These are phyloP conservation scores for Cryptus armator DNA, from an alignment of 2,888 invertebrate species.

Conservation along the genomic window DNA sequence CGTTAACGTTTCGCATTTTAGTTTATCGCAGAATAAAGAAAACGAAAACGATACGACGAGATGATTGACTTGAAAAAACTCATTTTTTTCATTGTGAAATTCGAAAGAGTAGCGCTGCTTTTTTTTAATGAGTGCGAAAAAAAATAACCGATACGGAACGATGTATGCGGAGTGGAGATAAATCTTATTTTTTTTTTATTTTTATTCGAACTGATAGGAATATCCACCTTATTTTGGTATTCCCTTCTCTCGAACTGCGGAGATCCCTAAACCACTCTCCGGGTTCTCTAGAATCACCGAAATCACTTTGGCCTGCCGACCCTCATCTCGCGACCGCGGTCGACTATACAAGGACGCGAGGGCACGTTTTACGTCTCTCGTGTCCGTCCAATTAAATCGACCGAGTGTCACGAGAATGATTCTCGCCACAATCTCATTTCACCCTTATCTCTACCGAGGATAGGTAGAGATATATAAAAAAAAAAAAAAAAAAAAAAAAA, in stretches of 20 bases:
- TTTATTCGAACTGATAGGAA: neutral
- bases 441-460: conserved; percentile 13
- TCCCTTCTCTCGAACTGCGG: neutral
- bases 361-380: neutral
- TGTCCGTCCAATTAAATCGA: conserved; percentile 40
- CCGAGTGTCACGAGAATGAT: conserved; percentile 38
- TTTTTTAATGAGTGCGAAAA: neutral
- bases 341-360: neutral
- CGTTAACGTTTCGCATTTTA: neutral
- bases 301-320: conserved; percentile 16
- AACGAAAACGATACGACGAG: neutral
- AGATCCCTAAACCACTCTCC: neutral
- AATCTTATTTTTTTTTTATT: neutral
- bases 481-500: conserved; percentile 45
- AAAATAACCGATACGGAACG: neutral
- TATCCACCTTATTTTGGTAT: neutral
- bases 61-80: neutral
- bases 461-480: neutral
- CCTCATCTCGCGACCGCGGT: conserved; percentile 1
- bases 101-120: neutral
- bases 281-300: conserved; percentile 2
- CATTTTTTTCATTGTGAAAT: neutral
- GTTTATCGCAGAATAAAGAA: neutral
- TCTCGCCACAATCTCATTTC: conserved; percentile 46
- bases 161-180: neutral